phyloP scores from a whole-genome alignment of 2,797 vertebrate genomes.

The Sebastes glaucus region DNA sequence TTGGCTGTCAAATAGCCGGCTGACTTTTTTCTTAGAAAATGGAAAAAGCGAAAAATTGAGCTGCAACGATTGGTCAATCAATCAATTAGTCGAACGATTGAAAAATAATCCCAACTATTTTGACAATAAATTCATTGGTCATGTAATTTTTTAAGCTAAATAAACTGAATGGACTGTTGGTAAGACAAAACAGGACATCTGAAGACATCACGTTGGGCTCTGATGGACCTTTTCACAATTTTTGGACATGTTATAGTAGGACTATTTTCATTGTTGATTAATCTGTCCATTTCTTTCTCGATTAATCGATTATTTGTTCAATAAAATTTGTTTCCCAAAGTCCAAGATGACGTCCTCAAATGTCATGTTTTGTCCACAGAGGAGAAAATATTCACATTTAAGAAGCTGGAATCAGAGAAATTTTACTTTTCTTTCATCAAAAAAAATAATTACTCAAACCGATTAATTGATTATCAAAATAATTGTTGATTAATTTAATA shows the following conservation, averaged over 20 bases:
- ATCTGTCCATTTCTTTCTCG: too few species aligned
- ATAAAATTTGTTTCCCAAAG: too few species aligned
- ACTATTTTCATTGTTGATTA: too few species aligned
- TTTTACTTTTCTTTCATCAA: too few species aligned
- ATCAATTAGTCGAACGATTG: accelerated
- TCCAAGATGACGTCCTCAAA: too few species aligned
- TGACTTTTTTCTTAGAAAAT: background rate
- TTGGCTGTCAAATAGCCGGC: background rate
- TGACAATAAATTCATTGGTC: background rate
- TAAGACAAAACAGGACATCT: background rate
- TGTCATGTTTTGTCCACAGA: too few species aligned
- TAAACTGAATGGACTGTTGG: background rate
- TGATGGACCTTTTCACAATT: background rate
- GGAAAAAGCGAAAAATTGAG: background rate
- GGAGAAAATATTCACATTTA: too few species aligned
- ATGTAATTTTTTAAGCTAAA: background rate
- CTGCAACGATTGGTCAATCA: background rate
- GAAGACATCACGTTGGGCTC: background rate
- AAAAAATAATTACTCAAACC: too few species aligned
- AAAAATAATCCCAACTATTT: background rate
- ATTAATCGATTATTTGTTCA: too few species aligned
- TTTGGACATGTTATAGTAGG: background rate
- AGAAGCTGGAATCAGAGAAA: too few species aligned
- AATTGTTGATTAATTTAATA: too few species aligned
- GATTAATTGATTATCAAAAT: too few species aligned